Base-by-base conservation (phyloP, 2,797 vertebrate genomes). In the Sorex maritimensis region DNA sequence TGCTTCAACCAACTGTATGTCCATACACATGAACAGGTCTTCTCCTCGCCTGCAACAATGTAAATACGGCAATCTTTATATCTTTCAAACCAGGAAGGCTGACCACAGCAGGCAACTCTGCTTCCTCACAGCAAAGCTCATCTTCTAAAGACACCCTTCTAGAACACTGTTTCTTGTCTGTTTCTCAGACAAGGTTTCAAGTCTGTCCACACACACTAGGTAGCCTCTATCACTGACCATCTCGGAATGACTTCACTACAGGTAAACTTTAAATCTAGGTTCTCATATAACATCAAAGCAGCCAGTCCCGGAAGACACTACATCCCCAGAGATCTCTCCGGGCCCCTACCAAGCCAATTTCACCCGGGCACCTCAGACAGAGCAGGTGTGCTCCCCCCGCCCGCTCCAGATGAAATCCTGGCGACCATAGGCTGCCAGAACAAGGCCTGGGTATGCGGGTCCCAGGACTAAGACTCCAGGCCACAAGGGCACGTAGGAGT, bases 1-100 rank as follows among this genome's bases (percentile, higher is more conserved):
- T 30, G 99, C 99, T 97, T 99, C 99, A 74, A 99, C 99, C 95
- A 99, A 97, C 63, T 99, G 99, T 78, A 99, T 97, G 96, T 99
- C 99, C 99, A 99, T 99, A 30, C 98, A 98, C 98, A 99, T 98
- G 86, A 98, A 90, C 82, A 99, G 98, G 92, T 99, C 98, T 95
- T 99, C 98, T 90, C 98, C 98, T 98, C 98, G 98, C 95, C 99
- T 99, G 88, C 8, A 81, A 82, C 68, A 93, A 93, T 13, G 19
- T 38, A 90, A 93, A 91, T 3, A 72, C 5, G 5, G 19, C 52
- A 86, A 63, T 4, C 73, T 30, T 92, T 65, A 81, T 2, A 52
- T 19, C 38, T 89, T 83, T 84, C 30, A 89, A 88, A 44, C 19
- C 55, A 0, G 71, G 7, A 44, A 44, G 41, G 7, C 41, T 44